A percentile compares a stretch with the other conserved stretches of the same genome.
Conservation (phyloP, 1,140 invertebrate species). For the Phymorhynchus buccinoides region DNA sequence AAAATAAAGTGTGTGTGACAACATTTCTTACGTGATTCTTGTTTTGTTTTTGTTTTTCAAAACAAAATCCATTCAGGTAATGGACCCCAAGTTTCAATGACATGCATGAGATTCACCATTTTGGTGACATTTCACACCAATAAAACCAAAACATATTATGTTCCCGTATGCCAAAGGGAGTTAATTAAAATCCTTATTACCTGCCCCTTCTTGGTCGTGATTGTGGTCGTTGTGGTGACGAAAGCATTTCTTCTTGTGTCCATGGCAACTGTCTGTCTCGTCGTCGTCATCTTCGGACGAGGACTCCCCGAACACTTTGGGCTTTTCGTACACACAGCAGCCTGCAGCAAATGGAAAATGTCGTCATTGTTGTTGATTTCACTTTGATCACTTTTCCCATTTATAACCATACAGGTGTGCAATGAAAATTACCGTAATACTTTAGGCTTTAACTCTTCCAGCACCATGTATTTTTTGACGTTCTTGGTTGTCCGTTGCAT, state of each 20-base stretch:
- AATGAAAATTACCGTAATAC: too few relatives aligned
- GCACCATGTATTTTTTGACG: too few relatives aligned
- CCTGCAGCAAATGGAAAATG: constrained; percentile 52
- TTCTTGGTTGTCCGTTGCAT: too few relatives aligned
- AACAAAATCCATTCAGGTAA: too few relatives aligned
- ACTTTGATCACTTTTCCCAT: not conserved
- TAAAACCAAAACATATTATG: not conserved
- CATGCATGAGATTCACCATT: not conserved
- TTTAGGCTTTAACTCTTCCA: too few relatives aligned
- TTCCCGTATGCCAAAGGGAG: too few relatives aligned
- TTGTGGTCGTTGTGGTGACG: constrained; percentile 18
- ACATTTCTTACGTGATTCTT: too few relatives aligned
- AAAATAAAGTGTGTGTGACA: too few relatives aligned
- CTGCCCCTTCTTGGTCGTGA: constrained; percentile 3
- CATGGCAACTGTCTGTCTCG: constrained; percentile 56
- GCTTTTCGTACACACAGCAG: constrained; percentile 73
- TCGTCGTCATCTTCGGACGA: constrained; percentile 68
- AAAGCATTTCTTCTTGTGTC: constrained; percentile 64
- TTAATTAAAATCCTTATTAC: not conserved
- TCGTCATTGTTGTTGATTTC: not conserved
- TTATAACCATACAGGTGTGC: too few relatives aligned
- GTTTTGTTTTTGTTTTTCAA: too few relatives aligned
- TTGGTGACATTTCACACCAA: not conserved
- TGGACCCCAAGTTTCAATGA: not conserved
- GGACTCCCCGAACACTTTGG: constrained; percentile 70